These are phyloP conservation scores for Drosophila repleta DNA, from an alignment of 1,140 invertebrate species.

Conservation along the genomic window DNA sequence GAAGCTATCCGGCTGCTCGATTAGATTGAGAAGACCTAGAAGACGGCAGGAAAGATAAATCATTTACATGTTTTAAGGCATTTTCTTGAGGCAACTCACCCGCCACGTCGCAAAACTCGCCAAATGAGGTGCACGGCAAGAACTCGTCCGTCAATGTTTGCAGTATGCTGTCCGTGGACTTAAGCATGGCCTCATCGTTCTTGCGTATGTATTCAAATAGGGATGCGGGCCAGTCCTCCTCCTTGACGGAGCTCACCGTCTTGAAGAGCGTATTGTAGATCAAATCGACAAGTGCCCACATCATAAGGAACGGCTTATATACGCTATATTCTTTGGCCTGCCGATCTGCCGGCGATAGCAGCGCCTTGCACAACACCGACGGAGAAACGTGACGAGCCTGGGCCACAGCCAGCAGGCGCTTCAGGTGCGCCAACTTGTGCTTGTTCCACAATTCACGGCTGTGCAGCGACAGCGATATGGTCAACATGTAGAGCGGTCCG, in stretches of 20 bases:
- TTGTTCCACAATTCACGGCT: constrained; percentile 89
- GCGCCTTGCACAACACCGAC: constrained; percentile 85
- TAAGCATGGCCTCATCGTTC: constrained; percentile 95
- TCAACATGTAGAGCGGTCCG: constrained; percentile 93
- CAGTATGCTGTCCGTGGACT: constrained; percentile 93
- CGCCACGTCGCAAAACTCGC: constrained; percentile 95
- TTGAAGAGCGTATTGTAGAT: constrained; percentile 89
- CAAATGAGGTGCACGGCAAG: constrained; percentile 94
- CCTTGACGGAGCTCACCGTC: constrained; percentile 89
- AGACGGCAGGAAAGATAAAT: too few relatives aligned
- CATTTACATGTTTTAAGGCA: too few relatives aligned
- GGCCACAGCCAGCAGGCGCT: constrained; percentile 90
- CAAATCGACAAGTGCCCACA: constrained; percentile 92
- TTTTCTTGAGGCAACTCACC: constrained; percentile 85
- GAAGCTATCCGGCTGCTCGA: constrained; percentile 79
- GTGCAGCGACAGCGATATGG: constrained; percentile 91
- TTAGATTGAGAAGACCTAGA: constrained; percentile 73
- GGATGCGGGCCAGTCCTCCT: constrained; percentile 93
- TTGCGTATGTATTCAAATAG: constrained; percentile 97
- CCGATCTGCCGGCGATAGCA: constrained; percentile 84
- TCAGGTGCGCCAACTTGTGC: constrained; percentile 89
- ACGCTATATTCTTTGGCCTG: constrained; percentile 89
- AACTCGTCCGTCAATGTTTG: constrained; percentile 94
- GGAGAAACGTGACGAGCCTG: constrained; percentile 89
- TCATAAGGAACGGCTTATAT: constrained; percentile 94